phyloP scores from a whole-genome alignment of 2,797 vertebrate genomes.

The Hozukius guyotensis region DNA sequence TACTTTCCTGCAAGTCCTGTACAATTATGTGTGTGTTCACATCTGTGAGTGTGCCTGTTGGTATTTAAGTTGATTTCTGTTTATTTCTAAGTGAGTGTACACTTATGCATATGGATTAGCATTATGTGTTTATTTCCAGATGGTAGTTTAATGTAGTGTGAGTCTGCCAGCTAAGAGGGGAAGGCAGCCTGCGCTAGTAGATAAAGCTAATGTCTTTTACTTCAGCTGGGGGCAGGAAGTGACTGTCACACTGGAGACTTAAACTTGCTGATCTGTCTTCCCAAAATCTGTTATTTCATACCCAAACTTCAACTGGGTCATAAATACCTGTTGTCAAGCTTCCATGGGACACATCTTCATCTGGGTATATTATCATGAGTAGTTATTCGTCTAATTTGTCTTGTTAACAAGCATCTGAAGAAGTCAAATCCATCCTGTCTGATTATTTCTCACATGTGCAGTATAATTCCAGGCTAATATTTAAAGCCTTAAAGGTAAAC shows the following conservation, averaged over 20 bases:
- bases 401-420: constrained; percentile 2
- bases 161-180: constrained; percentile 47
- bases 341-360: not conserved
- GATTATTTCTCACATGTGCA: constrained; percentile 12
- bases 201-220: constrained; percentile 65
- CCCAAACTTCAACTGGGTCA: constrained; percentile 32
- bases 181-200: constrained; percentile 49
- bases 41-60: constrained; percentile 10
- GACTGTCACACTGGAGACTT: constrained; percentile 31
- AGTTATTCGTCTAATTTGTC: constrained; percentile 32
- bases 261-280: constrained; percentile 34
- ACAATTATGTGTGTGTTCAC: not conserved
- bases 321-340: constrained; percentile 31
- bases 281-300: constrained; percentile 26
- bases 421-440: not conserved
- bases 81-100: constrained; percentile 47
- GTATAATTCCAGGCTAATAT: not conserved
- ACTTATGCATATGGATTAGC: constrained; percentile 65
- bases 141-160: constrained; percentile 57
- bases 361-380: not conserved
- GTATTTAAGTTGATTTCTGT: constrained; percentile 49
- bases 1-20: constrained; percentile 13
- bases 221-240: constrained; percentile 46
- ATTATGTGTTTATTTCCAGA: constrained; percentile 58
- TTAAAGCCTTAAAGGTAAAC: not conserved